A percentile compares a stretch with the other conserved stretches of the same genome.
phyloP scores from a whole-genome alignment of 2,797 vertebrate species.

The Eremophila alpestris region DNA sequence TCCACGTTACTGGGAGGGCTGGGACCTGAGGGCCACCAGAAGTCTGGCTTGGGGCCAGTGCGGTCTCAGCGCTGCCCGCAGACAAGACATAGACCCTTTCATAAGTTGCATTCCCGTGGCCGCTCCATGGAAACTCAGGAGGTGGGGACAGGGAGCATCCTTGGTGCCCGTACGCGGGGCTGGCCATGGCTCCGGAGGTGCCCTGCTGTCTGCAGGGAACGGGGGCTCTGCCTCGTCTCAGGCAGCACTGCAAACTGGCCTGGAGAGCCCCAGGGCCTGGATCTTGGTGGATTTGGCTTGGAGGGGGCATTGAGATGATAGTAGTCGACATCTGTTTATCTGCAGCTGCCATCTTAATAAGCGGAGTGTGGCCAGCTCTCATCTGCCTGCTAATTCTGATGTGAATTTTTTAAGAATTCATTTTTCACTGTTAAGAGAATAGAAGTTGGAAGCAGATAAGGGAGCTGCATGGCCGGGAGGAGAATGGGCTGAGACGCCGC shows the following conservation, averaged over 20 bases:
- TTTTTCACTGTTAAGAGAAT: conserved; percentile 63
- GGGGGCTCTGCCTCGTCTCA: accelerated
- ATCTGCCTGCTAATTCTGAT: conserved; percentile 56
- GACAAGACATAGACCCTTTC: conserved; percentile 40
- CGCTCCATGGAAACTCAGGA: not conserved
- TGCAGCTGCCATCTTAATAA: conserved; percentile 60
- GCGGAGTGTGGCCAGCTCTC: conserved; percentile 8
- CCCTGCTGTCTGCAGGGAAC: not conserved
- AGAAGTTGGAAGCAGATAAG: conserved; percentile 54
- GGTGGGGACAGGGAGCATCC: not conserved
- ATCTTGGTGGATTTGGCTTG: conserved; percentile 19
- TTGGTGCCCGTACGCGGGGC: accelerated
- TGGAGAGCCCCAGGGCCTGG: not conserved
- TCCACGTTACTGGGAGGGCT: not conserved
- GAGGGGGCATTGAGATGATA: conserved; percentile 49
- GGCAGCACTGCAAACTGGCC: not conserved
- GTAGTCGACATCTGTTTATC: conserved; percentile 59
- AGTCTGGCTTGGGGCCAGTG: not conserved
- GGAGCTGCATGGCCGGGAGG: conserved; percentile 2
- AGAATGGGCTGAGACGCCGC: conserved; percentile 8
- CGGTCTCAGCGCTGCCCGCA: not conserved
- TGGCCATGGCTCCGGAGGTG: accelerated
- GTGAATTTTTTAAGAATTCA: conserved; percentile 57
- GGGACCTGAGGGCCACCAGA: not conserved
- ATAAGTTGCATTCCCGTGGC: not conserved